These are phyloP conservation scores for Blastobasis adustella DNA, from an alignment of 2,888 invertebrate genomes.

Conservation along the genomic window DNA sequence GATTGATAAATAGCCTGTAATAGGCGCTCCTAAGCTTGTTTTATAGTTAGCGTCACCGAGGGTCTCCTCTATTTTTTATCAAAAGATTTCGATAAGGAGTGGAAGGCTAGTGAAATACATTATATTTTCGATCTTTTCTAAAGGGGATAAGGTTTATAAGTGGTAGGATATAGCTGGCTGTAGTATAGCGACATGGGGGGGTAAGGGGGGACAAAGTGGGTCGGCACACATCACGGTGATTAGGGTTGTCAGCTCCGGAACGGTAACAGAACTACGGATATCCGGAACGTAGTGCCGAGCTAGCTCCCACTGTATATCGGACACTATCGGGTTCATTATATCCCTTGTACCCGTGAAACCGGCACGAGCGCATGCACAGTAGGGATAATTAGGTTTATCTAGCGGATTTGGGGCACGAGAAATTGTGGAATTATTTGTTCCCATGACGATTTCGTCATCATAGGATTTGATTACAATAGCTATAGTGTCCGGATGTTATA, in stretches of 20 bases:
- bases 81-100: conserved; percentile 33
- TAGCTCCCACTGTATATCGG: no score
- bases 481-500: no score
- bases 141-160: conserved; percentile 31
- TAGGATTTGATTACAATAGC: no score
- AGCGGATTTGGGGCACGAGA: no score
- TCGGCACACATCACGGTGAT: background rate
- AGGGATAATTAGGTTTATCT: no score
- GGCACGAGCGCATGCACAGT: no score
- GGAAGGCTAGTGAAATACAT: conserved; percentile 20
- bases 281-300: background rate
- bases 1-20: conserved; percentile 6
- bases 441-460: no score
- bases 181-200: background rate
- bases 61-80: conserved; percentile 31
- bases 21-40: conserved; percentile 8
- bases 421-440: no score
- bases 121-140: conserved; percentile 20
- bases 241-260: conserved; percentile 7
- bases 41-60: conserved; percentile 12
- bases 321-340: no score
- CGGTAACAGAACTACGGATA: conserved; percentile 3
- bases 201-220: background rate
- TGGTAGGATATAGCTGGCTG: background rate
- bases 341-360: no score